phyloP scores from a whole-genome alignment of 2,797 vertebrate species.

The Sparidentex hasta region DNA sequence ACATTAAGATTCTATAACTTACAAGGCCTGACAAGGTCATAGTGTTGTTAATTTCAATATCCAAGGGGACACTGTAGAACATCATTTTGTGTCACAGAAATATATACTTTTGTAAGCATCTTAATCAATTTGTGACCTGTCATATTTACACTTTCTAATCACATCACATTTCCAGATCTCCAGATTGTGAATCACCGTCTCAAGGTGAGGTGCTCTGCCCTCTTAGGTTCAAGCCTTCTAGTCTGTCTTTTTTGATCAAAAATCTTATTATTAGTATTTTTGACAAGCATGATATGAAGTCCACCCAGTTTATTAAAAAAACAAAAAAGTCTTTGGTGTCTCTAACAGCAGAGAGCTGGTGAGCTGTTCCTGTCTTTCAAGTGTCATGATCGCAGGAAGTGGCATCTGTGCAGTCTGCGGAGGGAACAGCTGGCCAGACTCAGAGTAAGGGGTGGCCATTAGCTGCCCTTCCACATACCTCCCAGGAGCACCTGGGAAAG shows the following conservation, averaged over 20 bases:
- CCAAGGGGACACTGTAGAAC: too few relatives aligned
- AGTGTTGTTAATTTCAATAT: too few relatives aligned
- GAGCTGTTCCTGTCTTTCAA: constrained; percentile 41
- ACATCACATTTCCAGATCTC: too few relatives aligned
- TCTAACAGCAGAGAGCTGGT: constrained; percentile 6
- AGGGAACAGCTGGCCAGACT: constrained; percentile 77
- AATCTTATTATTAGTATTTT: neutral
- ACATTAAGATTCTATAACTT: too few relatives aligned
- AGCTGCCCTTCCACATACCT: constrained; percentile 68
- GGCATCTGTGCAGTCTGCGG: constrained; percentile 64
- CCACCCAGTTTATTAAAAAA: neutral
- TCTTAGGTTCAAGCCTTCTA: neutral
- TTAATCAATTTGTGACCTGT: neutral
- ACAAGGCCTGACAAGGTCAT: too few relatives aligned
- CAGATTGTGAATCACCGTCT: neutral
- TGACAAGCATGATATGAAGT: neutral
- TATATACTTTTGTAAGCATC: neutral
- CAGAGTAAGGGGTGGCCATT: constrained; percentile 73
- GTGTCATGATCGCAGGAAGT: constrained; percentile 62
- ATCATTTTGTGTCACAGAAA: neutral
- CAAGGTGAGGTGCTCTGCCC: too few relatives aligned
- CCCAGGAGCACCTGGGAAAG: constrained; percentile 73
- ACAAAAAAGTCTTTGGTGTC: constrained; percentile 10
- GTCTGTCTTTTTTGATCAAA: neutral
- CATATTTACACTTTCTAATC: too few relatives aligned